Base-by-base conservation (phyloP, 2,888 invertebrate genomes). In the Dusona sp. region DNA sequence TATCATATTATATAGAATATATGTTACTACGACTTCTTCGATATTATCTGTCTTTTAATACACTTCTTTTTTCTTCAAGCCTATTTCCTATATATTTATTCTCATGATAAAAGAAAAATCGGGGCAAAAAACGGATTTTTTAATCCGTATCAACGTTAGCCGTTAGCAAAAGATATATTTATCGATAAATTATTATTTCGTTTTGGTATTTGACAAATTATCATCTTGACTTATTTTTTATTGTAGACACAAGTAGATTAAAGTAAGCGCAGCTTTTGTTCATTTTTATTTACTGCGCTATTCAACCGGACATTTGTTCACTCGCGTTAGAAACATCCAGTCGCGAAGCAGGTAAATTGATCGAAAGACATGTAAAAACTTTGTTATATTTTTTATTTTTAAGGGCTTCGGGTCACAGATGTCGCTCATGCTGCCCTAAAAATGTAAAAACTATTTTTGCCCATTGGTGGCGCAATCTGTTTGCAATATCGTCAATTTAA, bases 1-100 rank as follows among this genome's bases (percentile, higher is more conserved):
- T 91, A 92, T 91, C 90, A 92, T 91, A 92, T 92, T 91, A 91
- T 88, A 91, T 91, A 92, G 90, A 92, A 91, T 91, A 91, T 90
- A 91, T 90, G 90, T 91, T 91, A 88, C 88, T 88, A 87, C 87
- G 80, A 87, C 84, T 86, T 86, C 88, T 88, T 86, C 84, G 83
- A 81, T 84, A 88, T 22, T 54, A 84, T 83, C 70, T 68, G 73
- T 64, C 61, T 79, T 77, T 79, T 57, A 51, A 78, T 68, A 36
- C 33, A 38, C 48, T 78, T 67, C 68, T 68, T 68, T 64, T 61
- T 65, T 74, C 25, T 68, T 29, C 68, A 48, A 57, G 8, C 79
- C 67, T 61, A 61, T 45, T 29, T n/a, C 22, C 67, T 33, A 16
- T 33, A 64, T 45, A 61, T 48, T 36, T 61, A 22, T 45, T 11